Evolutionary conservation across 2,797 vertebrate species (phyloP).

Genomic region (Sebastes nivosus): DNA sequence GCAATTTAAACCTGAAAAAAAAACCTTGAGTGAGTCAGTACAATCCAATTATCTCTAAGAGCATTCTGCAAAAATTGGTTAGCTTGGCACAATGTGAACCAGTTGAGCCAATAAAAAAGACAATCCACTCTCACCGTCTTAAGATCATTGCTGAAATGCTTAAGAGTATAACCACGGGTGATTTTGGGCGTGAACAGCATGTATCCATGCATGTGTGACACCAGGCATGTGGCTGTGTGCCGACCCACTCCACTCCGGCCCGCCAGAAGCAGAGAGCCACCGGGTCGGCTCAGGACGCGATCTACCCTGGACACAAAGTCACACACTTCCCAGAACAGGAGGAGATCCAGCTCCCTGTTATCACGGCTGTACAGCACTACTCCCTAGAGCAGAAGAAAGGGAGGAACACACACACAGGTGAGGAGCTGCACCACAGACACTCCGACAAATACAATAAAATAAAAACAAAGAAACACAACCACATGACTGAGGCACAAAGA

Average conservation of each 20-base stretch:
- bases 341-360: conserved; percentile 90
- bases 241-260: conserved; percentile 94
- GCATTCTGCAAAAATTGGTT: neutral
- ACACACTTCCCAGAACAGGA: conserved; percentile 94
- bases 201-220: conserved; percentile 95
- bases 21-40: neutral
- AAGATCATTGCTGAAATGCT: conserved; percentile 95
- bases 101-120: neutral
- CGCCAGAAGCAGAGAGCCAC: conserved; percentile 93
- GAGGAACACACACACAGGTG: conserved; percentile 6
- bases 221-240: conserved; percentile 88
- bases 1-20: neutral
- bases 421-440: neutral
- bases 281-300: conserved; percentile 91
- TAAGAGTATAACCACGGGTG: conserved; percentile 90
- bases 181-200: conserved; percentile 90
- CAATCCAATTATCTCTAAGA: conserved; percentile 1
- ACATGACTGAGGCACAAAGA: neutral
- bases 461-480: neutral
- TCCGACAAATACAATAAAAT: neutral
- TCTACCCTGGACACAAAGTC: conserved; percentile 91
- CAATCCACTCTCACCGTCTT: conserved; percentile 84
- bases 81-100: neutral
- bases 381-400: conserved; percentile 78
- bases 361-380: conserved; percentile 92